Evolutionary conservation across 2,888 invertebrate genomes (phyloP), one percentile per base, ranked within the genome.

Genomic region (Xestia c-nigrum): DNA sequence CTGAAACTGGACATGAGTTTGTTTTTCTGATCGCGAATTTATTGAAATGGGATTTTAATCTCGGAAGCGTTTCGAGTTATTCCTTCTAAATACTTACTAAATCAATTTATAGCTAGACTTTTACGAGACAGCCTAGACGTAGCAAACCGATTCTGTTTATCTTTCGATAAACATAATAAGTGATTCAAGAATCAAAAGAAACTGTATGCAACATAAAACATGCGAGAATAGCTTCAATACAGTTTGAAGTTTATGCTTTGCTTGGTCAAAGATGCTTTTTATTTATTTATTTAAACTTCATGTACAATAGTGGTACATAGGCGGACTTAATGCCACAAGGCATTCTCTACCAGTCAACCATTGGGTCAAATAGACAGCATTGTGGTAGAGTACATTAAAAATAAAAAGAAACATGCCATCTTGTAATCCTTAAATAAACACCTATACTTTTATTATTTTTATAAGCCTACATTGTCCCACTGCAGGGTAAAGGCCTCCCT

Each of bases 91-190:
- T 52, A 21, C n/a, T 69, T 52, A 21, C n/a, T 69, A 46, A 76
- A 71, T 66, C 50, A 71, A 64, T 77, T 71, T 67, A 24, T 38
- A 64, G 14, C 5, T 63, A 19, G 57, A 77, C 14, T 31, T 80
- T 80, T 83, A 80, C 46, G 78, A 77, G 83, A 71, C 71, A 47
- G 46, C 14, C 3, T 64, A 71, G 14, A 5, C 7, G 55, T 50
- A 47, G 24, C 68, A 71, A 47, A 68, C 38, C 38, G 50, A 55
- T 38, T 19, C 50, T 68, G 59, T 73, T 78, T 79, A 70, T 59
- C 31, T 65, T 21, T 5, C 46, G 12, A 50, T 71, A 70, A 65
- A 78, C 38, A 43, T 19, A 12, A 63, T 21, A 31, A 16, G 4
- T 82, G 43, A 67, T n/a, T 46, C n/a, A 38, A 19, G 21, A 66